Evolutionary conservation across 2,113 vertebrate species (phyloP).

Genomic region (Catharus minimus): DNA sequence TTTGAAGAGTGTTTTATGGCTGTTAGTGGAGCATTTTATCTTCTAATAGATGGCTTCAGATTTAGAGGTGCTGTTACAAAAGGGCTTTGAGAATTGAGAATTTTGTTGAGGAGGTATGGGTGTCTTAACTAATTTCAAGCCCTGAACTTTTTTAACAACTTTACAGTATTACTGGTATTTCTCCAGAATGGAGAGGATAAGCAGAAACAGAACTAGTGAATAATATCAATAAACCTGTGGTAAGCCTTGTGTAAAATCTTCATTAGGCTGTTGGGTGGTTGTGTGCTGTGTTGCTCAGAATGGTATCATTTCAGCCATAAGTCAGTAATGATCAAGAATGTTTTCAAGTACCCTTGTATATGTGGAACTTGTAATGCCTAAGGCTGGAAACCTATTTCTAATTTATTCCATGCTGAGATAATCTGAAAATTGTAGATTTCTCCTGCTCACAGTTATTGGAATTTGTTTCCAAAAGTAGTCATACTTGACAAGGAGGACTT

Average conservation of each 20-base stretch:
- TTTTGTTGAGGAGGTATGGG: neutral
- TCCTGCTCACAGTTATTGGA: neutral
- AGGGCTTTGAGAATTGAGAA: neutral
- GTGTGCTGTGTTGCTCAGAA: neutral
- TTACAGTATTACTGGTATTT: neutral
- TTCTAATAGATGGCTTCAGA: neutral
- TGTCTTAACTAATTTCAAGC: neutral
- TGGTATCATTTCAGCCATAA: neutral
- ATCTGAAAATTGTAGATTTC: slow-evolving; percentile 42
- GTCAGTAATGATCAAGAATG: neutral
- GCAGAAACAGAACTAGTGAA: neutral
- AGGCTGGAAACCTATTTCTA: neutral
- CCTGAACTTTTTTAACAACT: neutral
- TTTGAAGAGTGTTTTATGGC: neutral
- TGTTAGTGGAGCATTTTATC: neutral
- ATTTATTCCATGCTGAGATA: neutral
- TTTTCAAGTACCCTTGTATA: neutral
- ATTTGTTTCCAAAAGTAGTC: neutral
- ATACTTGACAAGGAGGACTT: neutral
- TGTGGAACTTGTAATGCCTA: neutral
- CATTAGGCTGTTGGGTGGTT: neutral
- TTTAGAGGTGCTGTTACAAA: neutral
- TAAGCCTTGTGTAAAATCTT: neutral
- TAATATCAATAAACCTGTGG: neutral
- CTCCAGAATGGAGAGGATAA: neutral